Conservation (phyloP, 2,888 invertebrate genomes). For the Microdon myrmicae region DNA sequence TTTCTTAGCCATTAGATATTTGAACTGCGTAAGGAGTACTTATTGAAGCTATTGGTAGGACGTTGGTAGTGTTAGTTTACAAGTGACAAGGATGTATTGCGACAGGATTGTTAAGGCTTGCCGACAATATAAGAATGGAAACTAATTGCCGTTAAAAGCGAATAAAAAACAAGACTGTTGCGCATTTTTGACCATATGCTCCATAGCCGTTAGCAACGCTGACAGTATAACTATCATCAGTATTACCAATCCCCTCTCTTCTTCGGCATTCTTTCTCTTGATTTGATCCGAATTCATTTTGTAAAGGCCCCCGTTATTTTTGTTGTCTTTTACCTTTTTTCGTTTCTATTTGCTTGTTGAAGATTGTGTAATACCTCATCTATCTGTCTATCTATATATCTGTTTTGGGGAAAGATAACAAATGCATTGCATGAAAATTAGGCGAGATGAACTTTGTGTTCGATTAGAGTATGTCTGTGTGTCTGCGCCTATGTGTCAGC, state of each 20-base stretch:
- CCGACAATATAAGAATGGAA: not conserved
- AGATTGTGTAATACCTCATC: too few relatives aligned
- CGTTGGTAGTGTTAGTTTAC: too few relatives aligned
- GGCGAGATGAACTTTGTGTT: conserved; percentile 30
- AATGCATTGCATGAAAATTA: conserved; percentile 20
- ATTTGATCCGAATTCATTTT: conserved; percentile 14
- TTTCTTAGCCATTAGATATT: too few relatives aligned
- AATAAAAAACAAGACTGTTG: conserved; percentile 1
- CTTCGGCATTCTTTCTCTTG: conserved; percentile 25
- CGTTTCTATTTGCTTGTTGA: too few relatives aligned
- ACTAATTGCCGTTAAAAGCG: conserved; percentile 6
- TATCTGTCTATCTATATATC: too few relatives aligned
- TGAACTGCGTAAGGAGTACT: too few relatives aligned
- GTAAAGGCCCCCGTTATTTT: conserved; percentile 9
- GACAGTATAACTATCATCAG: too few relatives aligned
- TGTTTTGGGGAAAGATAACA: not conserved
- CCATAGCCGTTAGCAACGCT: too few relatives aligned
- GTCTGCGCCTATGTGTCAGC: not conserved
- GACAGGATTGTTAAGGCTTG: not conserved
- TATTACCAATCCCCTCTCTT: not conserved
- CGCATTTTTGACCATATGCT: not conserved
- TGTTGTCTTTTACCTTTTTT: conserved; percentile 3
- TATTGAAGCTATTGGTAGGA: too few relatives aligned
- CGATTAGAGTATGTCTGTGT: conserved; percentile 1
- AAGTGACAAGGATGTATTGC: too few relatives aligned